Evolutionary conservation across 2,113 vertebrate genomes (phyloP).

Genomic region (Apaloderma vittatum): DNA sequence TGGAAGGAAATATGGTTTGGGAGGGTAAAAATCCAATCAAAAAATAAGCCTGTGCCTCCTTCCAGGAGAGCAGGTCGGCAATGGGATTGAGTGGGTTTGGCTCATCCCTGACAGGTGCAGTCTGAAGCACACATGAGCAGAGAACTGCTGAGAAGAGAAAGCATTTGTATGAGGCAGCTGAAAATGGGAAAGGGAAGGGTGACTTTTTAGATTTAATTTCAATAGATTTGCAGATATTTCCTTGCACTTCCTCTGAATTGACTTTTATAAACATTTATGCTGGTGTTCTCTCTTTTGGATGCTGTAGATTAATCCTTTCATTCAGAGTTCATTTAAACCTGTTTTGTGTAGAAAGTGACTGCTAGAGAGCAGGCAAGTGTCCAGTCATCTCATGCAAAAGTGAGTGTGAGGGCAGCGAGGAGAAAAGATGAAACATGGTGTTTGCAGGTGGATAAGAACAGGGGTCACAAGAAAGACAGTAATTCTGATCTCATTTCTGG

Average conservation of each 20-base stretch:
- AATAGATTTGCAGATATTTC: neutral
- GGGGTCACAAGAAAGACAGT: neutral
- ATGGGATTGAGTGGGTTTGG: neutral
- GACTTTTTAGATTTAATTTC: neutral
- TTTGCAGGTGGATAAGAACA: neutral
- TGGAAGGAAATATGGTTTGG: neutral
- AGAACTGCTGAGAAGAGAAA: neutral
- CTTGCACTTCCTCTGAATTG: neutral
- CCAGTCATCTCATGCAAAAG: neutral
- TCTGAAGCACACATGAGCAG: neutral
- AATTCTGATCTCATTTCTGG: neutral
- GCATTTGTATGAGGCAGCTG: neutral
- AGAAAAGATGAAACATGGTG: neutral
- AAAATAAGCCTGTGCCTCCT: neutral
- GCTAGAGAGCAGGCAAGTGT: accelerated
- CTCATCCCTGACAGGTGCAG: neutral
- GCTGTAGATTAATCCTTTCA: neutral
- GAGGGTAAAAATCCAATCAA: neutral
- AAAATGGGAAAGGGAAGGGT: neutral
- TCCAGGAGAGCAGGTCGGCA: neutral
- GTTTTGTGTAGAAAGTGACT: neutral
- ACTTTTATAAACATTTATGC: neutral
- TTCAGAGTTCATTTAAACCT: neutral
- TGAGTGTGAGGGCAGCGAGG: neutral
- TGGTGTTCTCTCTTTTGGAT: neutral